Evolutionary conservation across 2,113 vertebrate species (phyloP), one percentile per base, ranked within the genome.

Genomic region (Grammomys dolichurus): DNA sequence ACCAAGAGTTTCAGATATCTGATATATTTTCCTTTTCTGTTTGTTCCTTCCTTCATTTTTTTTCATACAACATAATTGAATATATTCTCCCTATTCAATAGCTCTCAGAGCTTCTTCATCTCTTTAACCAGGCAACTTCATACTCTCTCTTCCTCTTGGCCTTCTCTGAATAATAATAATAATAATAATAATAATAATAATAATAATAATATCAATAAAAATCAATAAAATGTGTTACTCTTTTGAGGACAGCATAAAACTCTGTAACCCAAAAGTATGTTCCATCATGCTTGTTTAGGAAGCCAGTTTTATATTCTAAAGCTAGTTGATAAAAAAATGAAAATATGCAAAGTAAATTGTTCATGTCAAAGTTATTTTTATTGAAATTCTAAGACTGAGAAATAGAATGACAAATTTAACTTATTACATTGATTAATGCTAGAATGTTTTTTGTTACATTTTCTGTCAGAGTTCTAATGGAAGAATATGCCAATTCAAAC

Each of bases 101-200:
- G 1, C 7, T 33, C 46, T 33, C 16, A 78, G 28, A 33, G 16
- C 31, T 78, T 78, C 14, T 26, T 48, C 16, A 78, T 16, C 17
- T 16, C 3, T 17, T 28, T 10, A 17, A 51, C 2, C 26, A 36
- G 0, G 36, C 11, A 51, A 54, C 16, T 54, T 80, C 31, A 36
- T 10, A 17, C 2, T 54, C 2, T 36, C 3, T 36, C 7, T 54
- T 51, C 7, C 31, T 31, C 14, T 51, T 26, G 0, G 0, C 11
- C 24, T 48, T 48, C 40, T 48, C 5, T 73, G 67, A 33, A 73
- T 73, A 40, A 43, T 73, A 4, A 40, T 72, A 0, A 20, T 40
- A 9, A 40, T 69, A 5, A 73, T 40, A 17, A 73, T 40, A 4
- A 40, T 22, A 20, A 22, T 40, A 77, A 76, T 31, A 33, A 76